Evolutionary conservation across 2,888 invertebrate species (phyloP), one percentile per base, ranked within the genome.

Genomic region (Eupeodes latifasciatus): DNA sequence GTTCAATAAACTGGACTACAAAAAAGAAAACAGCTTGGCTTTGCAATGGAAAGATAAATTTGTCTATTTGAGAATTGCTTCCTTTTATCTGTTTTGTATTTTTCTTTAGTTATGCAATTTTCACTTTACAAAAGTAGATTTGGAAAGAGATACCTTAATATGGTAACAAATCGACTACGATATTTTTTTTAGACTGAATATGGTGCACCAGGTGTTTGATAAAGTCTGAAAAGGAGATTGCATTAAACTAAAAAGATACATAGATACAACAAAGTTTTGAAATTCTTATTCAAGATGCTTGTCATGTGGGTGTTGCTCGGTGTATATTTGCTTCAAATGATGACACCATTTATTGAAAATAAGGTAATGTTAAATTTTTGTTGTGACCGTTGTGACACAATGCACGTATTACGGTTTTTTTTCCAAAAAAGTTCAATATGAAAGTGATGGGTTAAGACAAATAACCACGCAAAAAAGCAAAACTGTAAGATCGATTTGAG

Each of bases 161-260:
- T 27, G 27, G 27, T 27, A 3, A 53, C n/a, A 40, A 40, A 61
- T 36, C 14, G n/a, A 2, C 3, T 59, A 59, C 27, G 57, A 34
- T 34, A 19, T 19, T 10, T 12, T 44, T 47, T 55, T 5, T 40
- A 1, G 9, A 59, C n/a, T 34, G 1, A 34, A 59, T n/a, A 61
- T 16, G 36, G 61, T 62, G 61, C 40, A 62, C 40, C 40, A 62
- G 61, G 11, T 62, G 61, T 62, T 61, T 40, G 40, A 10, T 5
- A 40, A 51, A 14, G 9, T 10, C 36, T 40, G n/a, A 61, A 40
- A 9, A 62, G 40, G n/a, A 62, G 36, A 62, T 62, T 62, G 61
- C 40, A 40, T 62, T 40, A 3, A 59, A 47, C 4, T 10, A 47
- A 53, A 7, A 16, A 61, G 40, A 62, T 7, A 5, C 40, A 40